Evolutionary conservation across 92 coral and sea anemone genomes (phyloP), one percentile per base, ranked within the genome.

Genomic region (Virgularia gustaviana): DNA sequence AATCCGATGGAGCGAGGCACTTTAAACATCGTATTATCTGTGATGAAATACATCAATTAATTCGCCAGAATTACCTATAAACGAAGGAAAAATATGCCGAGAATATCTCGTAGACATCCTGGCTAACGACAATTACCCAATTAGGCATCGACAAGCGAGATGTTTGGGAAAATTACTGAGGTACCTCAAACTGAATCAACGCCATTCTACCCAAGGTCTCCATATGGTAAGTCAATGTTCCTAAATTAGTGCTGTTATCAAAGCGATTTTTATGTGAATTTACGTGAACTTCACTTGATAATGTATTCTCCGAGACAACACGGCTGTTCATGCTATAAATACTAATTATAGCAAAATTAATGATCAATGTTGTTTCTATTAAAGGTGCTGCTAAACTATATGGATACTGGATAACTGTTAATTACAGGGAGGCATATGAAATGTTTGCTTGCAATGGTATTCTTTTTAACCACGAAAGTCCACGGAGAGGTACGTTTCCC

Each of bases 101-200:
- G 5, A 20, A 43, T 43, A 1, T 20, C 51, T 13, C n/a, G 51
- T 43, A 22, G 15, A 6, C 52, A 24, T 31, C 36, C 33, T 63
- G 15, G 22, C 13, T 5, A 20, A 23, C 18, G n/a, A n/a, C n/a
- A n/a, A n/a, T n/a, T n/a, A n/a, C n/a, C n/a, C n/a, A n/a, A n/a
- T n/a, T 34, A 88, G 98, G 98, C 98, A 18, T 92, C 98, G 0
- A 92, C 98, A 3, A 92, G 98, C 80, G 98, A 92, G 77, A 84
- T 92, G 90, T 92, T 67, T 80, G 98, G 98, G 16, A 84, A 88
- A 73, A 96, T 89, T 49, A 85, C 79, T 62, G 98, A 92, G 73
- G 87, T 86, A 3, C 98, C 98, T 22, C 98, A 92, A 63, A 84
- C 94, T 39, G 98, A 92, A 62, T 84, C 63, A 37, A 92, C 98